A percentile compares a stretch with the other conserved stretches of the same genome.
Evolutionary conservation across 2,888 invertebrate species (phyloP).

Genomic region (Salticus scenicus): DNA sequence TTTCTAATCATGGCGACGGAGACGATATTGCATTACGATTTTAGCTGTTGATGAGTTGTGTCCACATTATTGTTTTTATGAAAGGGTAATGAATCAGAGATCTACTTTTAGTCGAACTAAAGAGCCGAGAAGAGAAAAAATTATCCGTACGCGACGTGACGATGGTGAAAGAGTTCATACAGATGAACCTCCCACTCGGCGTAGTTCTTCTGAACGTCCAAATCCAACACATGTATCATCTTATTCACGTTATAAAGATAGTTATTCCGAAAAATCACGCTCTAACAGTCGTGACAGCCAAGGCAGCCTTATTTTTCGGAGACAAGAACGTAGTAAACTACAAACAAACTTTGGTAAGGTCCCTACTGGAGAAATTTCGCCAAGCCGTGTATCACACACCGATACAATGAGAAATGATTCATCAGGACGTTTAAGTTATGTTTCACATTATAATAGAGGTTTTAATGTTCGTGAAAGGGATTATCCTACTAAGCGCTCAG

Average conservation of each 20-base stretch:
- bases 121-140: conserved; percentile 67
- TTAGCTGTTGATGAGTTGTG: neutral
- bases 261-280: conserved; percentile 55
- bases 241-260: conserved; percentile 48
- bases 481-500: conserved; percentile 41
- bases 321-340: conserved; percentile 59
- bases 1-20: neutral
- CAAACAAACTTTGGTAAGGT: conserved; percentile 46
- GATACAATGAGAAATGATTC: conserved; percentile 59
- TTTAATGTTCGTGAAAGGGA: conserved; percentile 36
- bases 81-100: conserved; percentile 68
- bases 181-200: conserved; percentile 62
- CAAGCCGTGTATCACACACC: conserved; percentile 52
- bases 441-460: conserved; percentile 37
- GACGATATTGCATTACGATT: neutral
- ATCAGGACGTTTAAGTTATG: conserved; percentile 35
- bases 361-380: conserved; percentile 53
- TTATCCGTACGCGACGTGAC: conserved; percentile 58
- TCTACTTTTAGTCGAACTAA: conserved; percentile 55
- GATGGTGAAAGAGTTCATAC: conserved; percentile 40
- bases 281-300: conserved; percentile 60
- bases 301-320: conserved; percentile 55
- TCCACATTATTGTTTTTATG: conserved; percentile 28
- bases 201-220: conserved; percentile 49
- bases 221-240: conserved; percentile 35